A percentile compares a stretch with the other conserved stretches of the same genome.
phyloP scores from a whole-genome alignment of 2,888 invertebrate species.

The Hirudinaria manillensis region DNA sequence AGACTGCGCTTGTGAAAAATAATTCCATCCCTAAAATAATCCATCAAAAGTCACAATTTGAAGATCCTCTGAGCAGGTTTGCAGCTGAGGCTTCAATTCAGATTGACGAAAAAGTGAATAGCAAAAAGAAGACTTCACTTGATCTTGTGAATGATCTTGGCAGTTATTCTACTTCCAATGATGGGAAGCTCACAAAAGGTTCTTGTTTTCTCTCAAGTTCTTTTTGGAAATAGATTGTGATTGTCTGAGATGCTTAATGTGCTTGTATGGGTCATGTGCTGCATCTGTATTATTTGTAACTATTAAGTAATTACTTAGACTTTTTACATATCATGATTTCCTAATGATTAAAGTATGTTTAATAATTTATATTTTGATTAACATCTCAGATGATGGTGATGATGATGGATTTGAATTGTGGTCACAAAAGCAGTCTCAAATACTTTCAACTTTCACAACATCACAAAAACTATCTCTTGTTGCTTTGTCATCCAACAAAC shows the following conservation, averaged over 20 bases:
- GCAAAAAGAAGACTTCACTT: not conserved
- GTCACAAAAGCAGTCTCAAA: conserved; percentile 68
- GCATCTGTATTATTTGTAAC: too few relatives aligned
- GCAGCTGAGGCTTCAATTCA: conserved; percentile 63
- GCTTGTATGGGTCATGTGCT: too few relatives aligned
- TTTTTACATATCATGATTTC: too few relatives aligned
- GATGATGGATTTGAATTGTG: conserved; percentile 64
- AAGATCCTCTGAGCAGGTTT: conserved; percentile 69
- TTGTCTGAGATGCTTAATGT: too few relatives aligned
- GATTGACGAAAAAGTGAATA: conserved; percentile 24
- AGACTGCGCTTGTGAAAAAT: not conserved
- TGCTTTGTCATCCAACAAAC: conserved; percentile 62
- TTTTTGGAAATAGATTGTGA: too few relatives aligned
- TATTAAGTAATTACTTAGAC: too few relatives aligned
- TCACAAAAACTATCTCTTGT: conserved; percentile 80
- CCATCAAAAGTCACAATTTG: not conserved
- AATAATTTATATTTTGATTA: too few relatives aligned
- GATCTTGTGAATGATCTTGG: too few relatives aligned
- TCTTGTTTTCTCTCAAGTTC: not conserved
- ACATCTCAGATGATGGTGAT: conserved; percentile 16
- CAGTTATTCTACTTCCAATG: not conserved
- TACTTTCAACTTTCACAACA: conserved; percentile 83
- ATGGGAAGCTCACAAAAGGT: not conserved
- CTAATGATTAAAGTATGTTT: too few relatives aligned
- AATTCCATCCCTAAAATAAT: too few relatives aligned